Conservation (phyloP, 2,888 invertebrate species). For the Rhyacophila evoluta region DNA sequence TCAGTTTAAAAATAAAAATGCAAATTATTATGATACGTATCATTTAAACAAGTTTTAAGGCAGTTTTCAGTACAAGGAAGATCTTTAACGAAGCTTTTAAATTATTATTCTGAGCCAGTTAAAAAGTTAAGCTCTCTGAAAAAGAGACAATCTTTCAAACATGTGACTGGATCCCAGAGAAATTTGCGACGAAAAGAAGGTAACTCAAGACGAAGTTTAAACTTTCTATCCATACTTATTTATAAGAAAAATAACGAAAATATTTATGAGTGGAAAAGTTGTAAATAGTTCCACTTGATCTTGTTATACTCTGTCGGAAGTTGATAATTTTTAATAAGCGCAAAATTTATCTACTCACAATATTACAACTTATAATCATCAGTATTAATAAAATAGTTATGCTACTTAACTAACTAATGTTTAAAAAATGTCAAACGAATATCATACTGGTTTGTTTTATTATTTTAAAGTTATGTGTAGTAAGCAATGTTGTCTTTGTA, state of each 20-base stretch:
- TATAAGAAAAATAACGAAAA: background rate
- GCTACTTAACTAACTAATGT: too few relatives aligned
- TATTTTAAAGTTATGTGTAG: too few relatives aligned
- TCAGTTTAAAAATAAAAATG: too few relatives aligned
- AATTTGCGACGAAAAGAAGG: background rate
- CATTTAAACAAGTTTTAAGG: too few relatives aligned
- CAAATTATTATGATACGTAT: too few relatives aligned
- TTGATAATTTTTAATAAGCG: too few relatives aligned
- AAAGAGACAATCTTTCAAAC: background rate
- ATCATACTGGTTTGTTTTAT: too few relatives aligned
- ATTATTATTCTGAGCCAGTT: constrained; percentile 25
- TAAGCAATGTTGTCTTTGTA: too few relatives aligned
- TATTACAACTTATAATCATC: too few relatives aligned
- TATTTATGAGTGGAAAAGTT: background rate
- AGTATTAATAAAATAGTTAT: too few relatives aligned
- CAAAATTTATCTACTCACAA: too few relatives aligned
- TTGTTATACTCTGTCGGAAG: background rate
- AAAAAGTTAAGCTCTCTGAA: constrained; percentile 11
- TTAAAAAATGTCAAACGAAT: too few relatives aligned
- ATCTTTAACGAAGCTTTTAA: background rate
- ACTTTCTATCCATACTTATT: constrained; percentile 35
- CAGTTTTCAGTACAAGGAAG: background rate
- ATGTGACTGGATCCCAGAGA: constrained; percentile 28
- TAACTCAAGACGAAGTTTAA: constrained; percentile 27
- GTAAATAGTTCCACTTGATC: background rate